Conservation (phyloP, 1,140 invertebrate genomes). For the Dendrolimus punctatus region DNA sequence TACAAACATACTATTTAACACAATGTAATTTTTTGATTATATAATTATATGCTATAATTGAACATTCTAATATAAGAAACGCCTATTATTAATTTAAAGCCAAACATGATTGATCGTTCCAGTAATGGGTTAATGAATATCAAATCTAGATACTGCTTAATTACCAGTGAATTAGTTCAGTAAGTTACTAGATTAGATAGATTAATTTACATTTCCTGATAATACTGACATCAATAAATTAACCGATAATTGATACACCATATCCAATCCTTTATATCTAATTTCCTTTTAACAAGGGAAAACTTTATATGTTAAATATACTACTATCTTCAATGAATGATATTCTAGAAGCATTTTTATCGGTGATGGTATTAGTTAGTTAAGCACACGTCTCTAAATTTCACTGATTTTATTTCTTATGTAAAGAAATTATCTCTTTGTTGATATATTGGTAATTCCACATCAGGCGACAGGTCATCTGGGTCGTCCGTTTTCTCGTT, state of each 20-base stretch:
- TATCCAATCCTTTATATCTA: too few species aligned
- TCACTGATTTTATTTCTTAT: conserved; percentile 53
- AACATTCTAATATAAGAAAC: conserved; percentile 19
- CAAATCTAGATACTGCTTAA: background rate
- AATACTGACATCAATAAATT: too few species aligned
- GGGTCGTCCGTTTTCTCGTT: conserved; percentile 71
- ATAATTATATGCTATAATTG: conserved; percentile 7
- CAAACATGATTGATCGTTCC: conserved; percentile 12
- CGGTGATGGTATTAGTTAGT: background rate
- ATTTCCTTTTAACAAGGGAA: too few species aligned
- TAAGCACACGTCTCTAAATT: background rate
- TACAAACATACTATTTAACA: too few species aligned
- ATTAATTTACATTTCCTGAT: too few species aligned
- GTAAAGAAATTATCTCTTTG: conserved; percentile 89
- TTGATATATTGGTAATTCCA: conserved; percentile 84
- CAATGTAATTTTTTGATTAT: too few species aligned
- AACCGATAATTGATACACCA: too few species aligned
- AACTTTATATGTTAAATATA: too few species aligned
- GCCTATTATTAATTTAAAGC: conserved; percentile 23
- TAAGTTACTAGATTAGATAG: too few species aligned
- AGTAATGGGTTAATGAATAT: conserved; percentile 2
- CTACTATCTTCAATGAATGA: too few species aligned
- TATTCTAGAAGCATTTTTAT: background rate
- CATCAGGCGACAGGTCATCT: conserved; percentile 76
- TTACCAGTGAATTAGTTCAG: conserved; percentile 1